phyloP scores from a whole-genome alignment of 2,888 invertebrate species.

The Hedya salicella region DNA sequence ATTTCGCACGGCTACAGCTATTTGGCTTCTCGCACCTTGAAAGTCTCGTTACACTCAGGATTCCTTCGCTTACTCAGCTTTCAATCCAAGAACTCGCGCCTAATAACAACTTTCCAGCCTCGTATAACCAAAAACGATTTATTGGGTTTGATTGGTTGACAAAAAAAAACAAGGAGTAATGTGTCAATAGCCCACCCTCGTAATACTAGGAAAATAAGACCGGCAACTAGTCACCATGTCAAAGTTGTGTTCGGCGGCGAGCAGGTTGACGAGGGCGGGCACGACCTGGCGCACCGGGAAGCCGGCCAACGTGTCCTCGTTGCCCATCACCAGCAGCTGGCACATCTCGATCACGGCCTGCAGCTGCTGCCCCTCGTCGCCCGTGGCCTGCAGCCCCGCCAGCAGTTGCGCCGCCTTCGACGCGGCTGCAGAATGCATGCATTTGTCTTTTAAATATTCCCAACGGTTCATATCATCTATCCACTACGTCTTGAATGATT shows the following conservation, averaged over 20 bases:
- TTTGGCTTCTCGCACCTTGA: too few relatives aligned
- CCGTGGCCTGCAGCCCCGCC: conserved; percentile 95
- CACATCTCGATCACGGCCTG: conserved; percentile 99
- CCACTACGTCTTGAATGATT: too few relatives aligned
- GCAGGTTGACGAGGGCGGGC: conserved; percentile 95
- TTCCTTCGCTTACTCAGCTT: too few relatives aligned
- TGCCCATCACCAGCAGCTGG: conserved; percentile 99
- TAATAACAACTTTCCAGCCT: too few relatives aligned
- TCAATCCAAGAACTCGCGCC: too few relatives aligned
- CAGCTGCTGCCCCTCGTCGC: conserved; percentile 97
- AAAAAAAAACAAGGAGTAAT: too few relatives aligned
- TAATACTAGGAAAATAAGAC: too few relatives aligned
- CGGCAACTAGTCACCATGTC: conserved; percentile 97
- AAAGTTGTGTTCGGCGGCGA: conserved; percentile 99
- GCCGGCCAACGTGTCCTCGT: conserved; percentile 99
- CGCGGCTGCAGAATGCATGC: conserved; percentile 82
- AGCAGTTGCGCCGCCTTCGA: conserved; percentile 97
- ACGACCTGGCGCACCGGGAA: conserved; percentile 99
- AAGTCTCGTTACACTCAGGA: too few relatives aligned
- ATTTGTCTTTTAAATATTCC: not conserved
- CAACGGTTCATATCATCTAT: not conserved
- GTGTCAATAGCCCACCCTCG: too few relatives aligned
- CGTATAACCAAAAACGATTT: too few relatives aligned
- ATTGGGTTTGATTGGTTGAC: too few relatives aligned
- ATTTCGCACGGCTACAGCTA: too few relatives aligned